Evolutionary conservation across 2,113 vertebrate species (phyloP).

Genomic region (Urocynchramus pylzowi): DNA sequence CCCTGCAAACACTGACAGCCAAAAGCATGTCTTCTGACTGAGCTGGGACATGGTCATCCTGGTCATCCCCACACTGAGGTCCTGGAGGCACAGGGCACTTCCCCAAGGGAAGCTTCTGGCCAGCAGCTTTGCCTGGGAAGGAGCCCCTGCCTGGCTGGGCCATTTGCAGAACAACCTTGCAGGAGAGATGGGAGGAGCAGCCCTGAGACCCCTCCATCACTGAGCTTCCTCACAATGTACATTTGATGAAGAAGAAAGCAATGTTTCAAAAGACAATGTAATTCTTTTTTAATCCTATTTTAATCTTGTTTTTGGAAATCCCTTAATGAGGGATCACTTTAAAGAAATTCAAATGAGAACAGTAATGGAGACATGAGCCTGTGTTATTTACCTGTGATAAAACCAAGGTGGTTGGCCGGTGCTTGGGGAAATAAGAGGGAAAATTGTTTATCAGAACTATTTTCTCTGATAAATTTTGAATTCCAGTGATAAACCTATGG

Average conservation of each 20-base stretch:
- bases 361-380: not conserved
- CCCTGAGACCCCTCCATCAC: not conserved
- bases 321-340: not conserved
- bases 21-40: not conserved
- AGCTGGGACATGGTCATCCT: not conserved
- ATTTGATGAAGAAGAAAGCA: not conserved
- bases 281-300: not conserved
- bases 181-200: not conserved
- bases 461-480: not conserved
- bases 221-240: not conserved
- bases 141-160: not conserved
- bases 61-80: no score
- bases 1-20: not conserved
- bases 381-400: not conserved
- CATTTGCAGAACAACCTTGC: not conserved
- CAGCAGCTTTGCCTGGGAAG: not conserved
- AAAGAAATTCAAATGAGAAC: not conserved
- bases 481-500: not conserved
- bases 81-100: not conserved
- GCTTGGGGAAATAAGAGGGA: not conserved
- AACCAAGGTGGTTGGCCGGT: not conserved
- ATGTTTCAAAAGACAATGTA: accelerated
- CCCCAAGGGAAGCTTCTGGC: not conserved
- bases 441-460: not conserved
- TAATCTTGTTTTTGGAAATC: not conserved